Evolutionary conservation across 2,113 vertebrate species (phyloP), one percentile per base, ranked within the genome.

Genomic region (Larimichthys polyactis): DNA sequence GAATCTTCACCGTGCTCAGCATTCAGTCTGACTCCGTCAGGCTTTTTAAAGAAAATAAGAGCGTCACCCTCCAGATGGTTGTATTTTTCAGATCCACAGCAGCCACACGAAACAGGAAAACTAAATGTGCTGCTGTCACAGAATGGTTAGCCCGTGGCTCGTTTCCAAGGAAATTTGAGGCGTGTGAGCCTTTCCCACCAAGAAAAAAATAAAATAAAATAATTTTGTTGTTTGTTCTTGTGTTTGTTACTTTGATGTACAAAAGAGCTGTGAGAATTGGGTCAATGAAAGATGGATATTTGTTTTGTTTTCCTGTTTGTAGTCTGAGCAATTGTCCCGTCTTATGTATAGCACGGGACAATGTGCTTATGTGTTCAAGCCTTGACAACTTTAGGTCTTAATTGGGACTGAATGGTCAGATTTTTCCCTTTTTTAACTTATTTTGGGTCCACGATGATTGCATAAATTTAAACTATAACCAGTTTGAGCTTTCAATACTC

Each of bases 11-110:
- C 3, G 65, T 24, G 11, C 58, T 71, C 76, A 5, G 63, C 54
- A 4, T 36, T 79, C 43, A 20, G 22, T 55, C 58, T 46, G 78
- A 78, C 70, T 36, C 55, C 49, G 78, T 60, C 44, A 2, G 32
- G 36, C 36, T 36, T 36, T 79, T 85, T 52, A 76, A 77, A 74
- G 27, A 63, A 76, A 83, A 90, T 68, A 82, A 63, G 77, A 77
- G 29, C 36, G 1, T 27, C 65, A 36, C 65, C 71, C 40, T 66
- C 79, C 86, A 90, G 85, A 89, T 86, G 89, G 80, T 89, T 78
- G 76, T 62, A 6, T 75, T 81, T 87, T 87, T 59, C 82, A 59
- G 29, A 51, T 66, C 75, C 63, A 2, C 67, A 20, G 40, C 44
- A 5, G 52, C 84, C 78, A 29, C 82, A 84, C 44, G 64, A 70